Evolutionary conservation across 2,888 invertebrate species (phyloP).

Genomic region (Homarus gammarus): DNA sequence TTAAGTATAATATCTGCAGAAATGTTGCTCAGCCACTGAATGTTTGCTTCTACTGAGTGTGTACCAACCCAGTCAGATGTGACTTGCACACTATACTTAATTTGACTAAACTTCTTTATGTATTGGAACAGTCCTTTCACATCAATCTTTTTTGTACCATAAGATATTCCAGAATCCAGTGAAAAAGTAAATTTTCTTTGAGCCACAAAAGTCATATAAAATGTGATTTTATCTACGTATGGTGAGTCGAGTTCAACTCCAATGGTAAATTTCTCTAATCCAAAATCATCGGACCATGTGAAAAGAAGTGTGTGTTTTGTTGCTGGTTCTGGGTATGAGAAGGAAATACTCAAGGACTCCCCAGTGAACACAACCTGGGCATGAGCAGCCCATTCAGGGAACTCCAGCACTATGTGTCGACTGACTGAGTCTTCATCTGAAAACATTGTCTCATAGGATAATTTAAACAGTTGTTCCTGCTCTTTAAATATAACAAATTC

Average conservation of each 20-base stretch:
- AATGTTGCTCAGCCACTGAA: conserved; percentile 52
- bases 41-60: conserved; percentile 20
- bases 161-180: neutral
- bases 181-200: conserved; percentile 33
- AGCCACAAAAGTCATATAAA: conserved; percentile 26
- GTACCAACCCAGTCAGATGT: conserved; percentile 48
- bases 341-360: neutral
- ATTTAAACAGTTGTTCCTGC: neutral
- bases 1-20: conserved; percentile 19
- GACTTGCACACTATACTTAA: conserved; percentile 1
- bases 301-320: conserved; percentile 30
- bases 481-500: conserved; percentile 13
- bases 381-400: conserved; percentile 17
- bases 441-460: conserved; percentile 31
- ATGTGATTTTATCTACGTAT: neutral
- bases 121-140: conserved; percentile 35
- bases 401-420: neutral
- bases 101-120: conserved; percentile 7
- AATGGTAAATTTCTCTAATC: conserved; percentile 34
- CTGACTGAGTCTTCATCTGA: neutral
- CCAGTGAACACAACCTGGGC: neutral
- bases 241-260: conserved; percentile 22
- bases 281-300: conserved; percentile 31
- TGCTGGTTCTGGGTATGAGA: conserved; percentile 31
- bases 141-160: conserved; percentile 23